These are phyloP conservation scores for Diacarnus erythraeanus DNA, from an alignment of 37 sponge, comb jelly and placozoan genomes.

Conservation along the genomic window DNA sequence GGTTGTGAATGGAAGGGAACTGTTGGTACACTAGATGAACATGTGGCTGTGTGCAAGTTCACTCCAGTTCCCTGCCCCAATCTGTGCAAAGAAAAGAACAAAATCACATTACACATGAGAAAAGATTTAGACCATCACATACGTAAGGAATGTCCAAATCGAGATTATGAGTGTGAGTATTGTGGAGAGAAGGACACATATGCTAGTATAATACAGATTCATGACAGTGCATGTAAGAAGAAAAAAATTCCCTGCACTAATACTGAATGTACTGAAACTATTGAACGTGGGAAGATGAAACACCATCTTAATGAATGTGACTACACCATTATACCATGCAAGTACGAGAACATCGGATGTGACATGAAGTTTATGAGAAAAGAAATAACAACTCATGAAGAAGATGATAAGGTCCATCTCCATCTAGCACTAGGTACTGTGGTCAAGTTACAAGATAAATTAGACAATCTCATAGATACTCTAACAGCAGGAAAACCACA, in stretches of 20 bases:
- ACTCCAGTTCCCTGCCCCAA: slow-evolving; percentile 24
- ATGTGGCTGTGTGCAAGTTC: slow-evolving; percentile 16
- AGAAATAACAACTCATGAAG: slow-evolving; percentile 20
- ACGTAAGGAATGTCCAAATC: not conserved
- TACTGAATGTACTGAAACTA: not conserved
- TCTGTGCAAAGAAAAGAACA: not conserved
- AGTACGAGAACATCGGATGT: slow-evolving; percentile 33
- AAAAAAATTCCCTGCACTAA: slow-evolving; percentile 26
- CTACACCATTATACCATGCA: slow-evolving; percentile 10
- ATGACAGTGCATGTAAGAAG: slow-evolving; percentile 15
- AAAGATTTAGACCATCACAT: slow-evolving; percentile 16
- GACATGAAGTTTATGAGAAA: not conserved
- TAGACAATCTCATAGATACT: not conserved
- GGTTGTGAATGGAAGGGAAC: slow-evolving; percentile 36
- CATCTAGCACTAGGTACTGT: not conserved
- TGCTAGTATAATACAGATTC: slow-evolving; percentile 11
- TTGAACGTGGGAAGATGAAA: not conserved
- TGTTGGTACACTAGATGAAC: slow-evolving; percentile 27
- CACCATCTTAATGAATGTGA: slow-evolving; percentile 2
- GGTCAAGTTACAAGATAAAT: not conserved
- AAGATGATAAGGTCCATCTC: not conserved
- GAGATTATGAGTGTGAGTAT: slow-evolving; percentile 31
- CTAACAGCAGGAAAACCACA: not conserved
- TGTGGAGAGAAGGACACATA: slow-evolving; percentile 17
- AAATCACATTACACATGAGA: not conserved